Evolutionary conservation across 2,113 vertebrate species (phyloP).

Genomic region (Psephotus haematonotus): DNA sequence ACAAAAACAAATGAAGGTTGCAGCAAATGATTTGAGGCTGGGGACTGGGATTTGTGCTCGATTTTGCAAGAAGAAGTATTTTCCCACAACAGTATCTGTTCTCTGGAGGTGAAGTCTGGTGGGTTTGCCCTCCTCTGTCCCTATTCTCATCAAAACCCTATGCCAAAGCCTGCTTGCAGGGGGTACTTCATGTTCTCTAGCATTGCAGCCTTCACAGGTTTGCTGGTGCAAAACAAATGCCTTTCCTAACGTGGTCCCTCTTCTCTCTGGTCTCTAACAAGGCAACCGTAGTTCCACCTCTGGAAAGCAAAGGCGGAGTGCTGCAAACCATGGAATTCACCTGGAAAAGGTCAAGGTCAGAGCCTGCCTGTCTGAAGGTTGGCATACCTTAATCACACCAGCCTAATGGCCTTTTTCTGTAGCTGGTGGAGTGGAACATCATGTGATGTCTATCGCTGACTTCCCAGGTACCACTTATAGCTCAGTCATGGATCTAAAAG

Average conservation of each 20-base stretch:
- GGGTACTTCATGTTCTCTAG: neutral
- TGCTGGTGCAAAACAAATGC: neutral
- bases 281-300: neutral
- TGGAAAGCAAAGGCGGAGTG: neutral
- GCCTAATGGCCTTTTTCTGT: neutral
- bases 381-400: neutral
- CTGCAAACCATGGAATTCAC: neutral
- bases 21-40: neutral
- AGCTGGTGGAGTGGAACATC: slow-evolving; percentile 14
- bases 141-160: neutral
- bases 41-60: neutral
- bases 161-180: neutral
- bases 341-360: slow-evolving; percentile 36
- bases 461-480: neutral
- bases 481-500: neutral
- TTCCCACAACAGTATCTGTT: neutral
- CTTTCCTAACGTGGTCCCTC: neutral
- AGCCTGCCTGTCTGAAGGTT: slow-evolving; percentile 12
- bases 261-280: neutral
- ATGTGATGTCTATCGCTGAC: slow-evolving; percentile 8
- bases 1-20: neutral
- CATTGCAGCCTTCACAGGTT: neutral
- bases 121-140: neutral
- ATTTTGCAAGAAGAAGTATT: neutral
- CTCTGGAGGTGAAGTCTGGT: neutral